Evolutionary conservation across 1,140 invertebrate genomes (phyloP).

Genomic region (Diabrotica virgifera): DNA sequence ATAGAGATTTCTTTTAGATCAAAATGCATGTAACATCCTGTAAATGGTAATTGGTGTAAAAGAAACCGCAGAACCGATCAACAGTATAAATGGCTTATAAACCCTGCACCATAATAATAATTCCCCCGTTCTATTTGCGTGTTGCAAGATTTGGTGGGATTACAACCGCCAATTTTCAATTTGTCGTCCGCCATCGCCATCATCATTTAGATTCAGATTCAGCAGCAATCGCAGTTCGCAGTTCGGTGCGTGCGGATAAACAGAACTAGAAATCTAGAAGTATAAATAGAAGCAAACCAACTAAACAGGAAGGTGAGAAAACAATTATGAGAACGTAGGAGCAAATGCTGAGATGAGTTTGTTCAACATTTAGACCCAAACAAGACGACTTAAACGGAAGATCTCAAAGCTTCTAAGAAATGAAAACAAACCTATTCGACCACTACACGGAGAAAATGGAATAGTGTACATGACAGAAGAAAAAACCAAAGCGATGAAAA

Average conservation of each 20-base stretch:
- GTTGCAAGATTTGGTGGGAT: slow-evolving; percentile 1
- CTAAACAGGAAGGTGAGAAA: too few relatives aligned
- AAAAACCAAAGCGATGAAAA: too few relatives aligned
- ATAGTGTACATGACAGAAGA: too few relatives aligned
- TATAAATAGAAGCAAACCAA: too few relatives aligned
- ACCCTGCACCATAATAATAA: neutral
- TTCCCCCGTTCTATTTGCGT: neutral
- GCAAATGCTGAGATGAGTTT: too few relatives aligned
- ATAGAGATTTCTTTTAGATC: neutral
- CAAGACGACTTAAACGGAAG: too few relatives aligned
- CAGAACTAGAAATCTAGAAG: too few relatives aligned
- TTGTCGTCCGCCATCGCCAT: neutral
- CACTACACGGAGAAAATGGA: too few relatives aligned
- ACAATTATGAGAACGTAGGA: too few relatives aligned
- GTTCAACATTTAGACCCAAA: too few relatives aligned
- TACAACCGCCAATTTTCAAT: neutral
- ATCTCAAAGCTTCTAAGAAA: too few relatives aligned
- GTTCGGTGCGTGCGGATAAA: neutral
- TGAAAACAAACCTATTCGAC: too few relatives aligned
- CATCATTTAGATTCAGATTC: neutral
- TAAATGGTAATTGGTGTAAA: neutral
- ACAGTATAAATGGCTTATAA: neutral
- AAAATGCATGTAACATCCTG: slow-evolving; percentile 2
- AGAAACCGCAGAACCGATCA: neutral
- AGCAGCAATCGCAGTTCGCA: neutral